phyloP scores from a whole-genome alignment of 1,140 invertebrate genomes.

The Ladona fulva region DNA sequence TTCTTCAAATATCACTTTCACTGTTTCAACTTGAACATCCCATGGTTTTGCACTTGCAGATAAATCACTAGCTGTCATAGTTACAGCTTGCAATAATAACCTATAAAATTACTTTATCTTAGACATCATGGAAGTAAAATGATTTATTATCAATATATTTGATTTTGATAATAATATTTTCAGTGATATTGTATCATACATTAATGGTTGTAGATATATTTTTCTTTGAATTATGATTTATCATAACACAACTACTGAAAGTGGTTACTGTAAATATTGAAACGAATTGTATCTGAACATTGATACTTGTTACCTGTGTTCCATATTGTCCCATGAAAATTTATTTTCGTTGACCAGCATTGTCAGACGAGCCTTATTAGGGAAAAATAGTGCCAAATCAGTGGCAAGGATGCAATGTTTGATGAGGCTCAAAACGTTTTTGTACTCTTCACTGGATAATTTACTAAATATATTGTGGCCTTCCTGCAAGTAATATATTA shows the following conservation, averaged over 20 bases:
- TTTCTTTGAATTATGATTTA: neutral
- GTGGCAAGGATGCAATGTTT: constrained; percentile 77
- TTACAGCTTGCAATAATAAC: constrained; percentile 55
- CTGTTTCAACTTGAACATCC: constrained; percentile 72
- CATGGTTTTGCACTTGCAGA: constrained; percentile 73
- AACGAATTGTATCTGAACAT: neutral
- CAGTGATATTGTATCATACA: neutral
- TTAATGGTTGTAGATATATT: neutral
- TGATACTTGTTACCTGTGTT: constrained; percentile 45
- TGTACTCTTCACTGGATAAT: constrained; percentile 64
- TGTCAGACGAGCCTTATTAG: constrained; percentile 56
- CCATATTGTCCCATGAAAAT: constrained; percentile 52
- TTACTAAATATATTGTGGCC: constrained; percentile 72
- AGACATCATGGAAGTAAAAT: neutral
- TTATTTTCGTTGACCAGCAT: constrained; percentile 43
- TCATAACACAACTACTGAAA: neutral
- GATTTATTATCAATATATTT: neutral
- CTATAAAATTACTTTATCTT: constrained; percentile 29
- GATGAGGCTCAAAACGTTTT: constrained; percentile 60
- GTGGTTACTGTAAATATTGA: neutral
- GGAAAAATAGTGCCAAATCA: constrained; percentile 71
- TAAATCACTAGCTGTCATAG: constrained; percentile 76
- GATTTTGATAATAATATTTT: neutral
- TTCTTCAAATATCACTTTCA: constrained; percentile 75
- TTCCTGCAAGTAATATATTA: constrained; percentile 42